Evolutionary conservation across 2,797 vertebrate genomes (phyloP), one percentile per base, ranked within the genome.

Genomic region (Lutjanus campechanus): DNA sequence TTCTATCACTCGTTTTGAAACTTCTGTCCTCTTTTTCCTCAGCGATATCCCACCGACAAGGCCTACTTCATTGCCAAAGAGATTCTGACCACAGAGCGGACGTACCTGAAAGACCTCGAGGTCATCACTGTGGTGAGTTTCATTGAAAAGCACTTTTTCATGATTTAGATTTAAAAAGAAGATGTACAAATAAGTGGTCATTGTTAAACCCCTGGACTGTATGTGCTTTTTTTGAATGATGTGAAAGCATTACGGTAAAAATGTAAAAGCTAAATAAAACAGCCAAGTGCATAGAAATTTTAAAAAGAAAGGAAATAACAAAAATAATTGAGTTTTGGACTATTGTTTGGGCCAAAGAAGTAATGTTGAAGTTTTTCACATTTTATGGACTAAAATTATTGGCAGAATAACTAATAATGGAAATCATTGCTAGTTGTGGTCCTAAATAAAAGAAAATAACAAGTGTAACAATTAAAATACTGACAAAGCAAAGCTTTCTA

Each of bases 31-130:
- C 69, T 92, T 89, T n/a, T 64, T 11, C 69, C 43, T 0, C 95
- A 99, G 98, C 89, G 95, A 64, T 92, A 74, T 73, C 97, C 97
- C 22, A 95, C 95, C 0, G 97, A 99, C 73, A 96, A 97, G 83
- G 97, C 97, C 0, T 99, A 98, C 86, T 99, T 98, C 91, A 98
- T 99, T 91, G 97, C 97, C 75, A 98, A 99, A 95, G 98, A 99
- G 95, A 97, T 99, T 89, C 95, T 99, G 12, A 97, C 97, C 85
- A 99, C 98, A 11, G 98, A 99, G 80, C 93, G 97, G n/a, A 99
- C 98, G 0, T 97, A 98, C 85, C 88, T 99, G 65, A 99, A 99
- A 85, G 98, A 99, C 88, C 92, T 99, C n/a, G 98, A 99, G 92
- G 98, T 99, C 70, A 97, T 99, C 81, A 98, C 98, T 3, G 97